These are phyloP conservation scores for Paralvinella palmiformis DNA, from an alignment of 1,140 invertebrate genomes.

Conservation along the genomic window DNA sequence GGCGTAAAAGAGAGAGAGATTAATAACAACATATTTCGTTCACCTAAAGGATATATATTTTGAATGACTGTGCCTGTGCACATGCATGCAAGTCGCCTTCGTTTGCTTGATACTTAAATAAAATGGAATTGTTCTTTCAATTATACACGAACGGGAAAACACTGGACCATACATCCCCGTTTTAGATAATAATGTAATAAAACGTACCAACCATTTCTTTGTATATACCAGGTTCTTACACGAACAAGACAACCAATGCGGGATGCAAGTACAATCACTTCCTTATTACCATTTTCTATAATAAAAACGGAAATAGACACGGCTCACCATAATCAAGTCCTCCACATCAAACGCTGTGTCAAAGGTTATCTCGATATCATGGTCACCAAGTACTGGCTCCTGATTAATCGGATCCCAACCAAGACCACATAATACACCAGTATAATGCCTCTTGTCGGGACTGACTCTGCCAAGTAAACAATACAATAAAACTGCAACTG, in stretches of 20 bases:
- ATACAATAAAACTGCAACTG: too few relatives aligned
- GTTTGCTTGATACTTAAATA: neutral
- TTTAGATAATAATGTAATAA: neutral
- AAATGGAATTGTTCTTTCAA: neutral
- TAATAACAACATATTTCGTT: neutral
- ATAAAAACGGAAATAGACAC: neutral
- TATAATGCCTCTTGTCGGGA: slow-evolving; percentile 58
- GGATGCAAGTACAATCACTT: neutral
- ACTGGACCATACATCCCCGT: neutral
- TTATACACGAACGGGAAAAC: neutral
- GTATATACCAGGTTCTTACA: neutral
- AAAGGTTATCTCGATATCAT: slow-evolving; percentile 69
- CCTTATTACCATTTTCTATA: neutral
- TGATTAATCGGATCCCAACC: slow-evolving; percentile 57
- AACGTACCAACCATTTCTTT: neutral
- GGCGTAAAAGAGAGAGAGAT: neutral
- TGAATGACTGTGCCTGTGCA: neutral
- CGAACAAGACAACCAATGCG: neutral
- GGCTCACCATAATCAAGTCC: slow-evolving; percentile 34
- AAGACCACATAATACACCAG: slow-evolving; percentile 74
- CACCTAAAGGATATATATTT: neutral
- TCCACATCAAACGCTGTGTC: slow-evolving; percentile 33
- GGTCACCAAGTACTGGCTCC: slow-evolving; percentile 64
- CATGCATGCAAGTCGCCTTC: neutral
- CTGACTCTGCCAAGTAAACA: too few relatives aligned